Conservation (phyloP, 2,888 invertebrate genomes). For the Thereva nobilitata region DNA sequence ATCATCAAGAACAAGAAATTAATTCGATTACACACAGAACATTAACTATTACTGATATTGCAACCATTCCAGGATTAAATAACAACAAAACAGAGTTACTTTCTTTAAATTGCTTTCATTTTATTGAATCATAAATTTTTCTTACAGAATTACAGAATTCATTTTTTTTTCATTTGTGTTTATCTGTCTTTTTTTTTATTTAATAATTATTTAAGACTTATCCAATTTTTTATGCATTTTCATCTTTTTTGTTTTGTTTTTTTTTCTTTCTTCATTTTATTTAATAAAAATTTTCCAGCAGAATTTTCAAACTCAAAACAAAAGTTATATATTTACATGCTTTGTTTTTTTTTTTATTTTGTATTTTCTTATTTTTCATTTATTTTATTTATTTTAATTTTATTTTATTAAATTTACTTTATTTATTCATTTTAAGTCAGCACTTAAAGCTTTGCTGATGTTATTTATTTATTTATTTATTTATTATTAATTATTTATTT, state of each 20-base stretch:
- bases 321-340: conserved; percentile 10
- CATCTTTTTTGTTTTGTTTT: background rate
- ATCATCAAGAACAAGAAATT: too few relatives aligned
- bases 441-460: conserved; percentile 2
- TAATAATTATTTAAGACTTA: conserved; percentile 28
- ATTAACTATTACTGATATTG: too few relatives aligned
- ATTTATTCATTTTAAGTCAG: background rate
- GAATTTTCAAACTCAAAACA: conserved; percentile 30
- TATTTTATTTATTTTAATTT: too few relatives aligned
- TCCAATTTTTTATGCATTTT: conserved; percentile 13
- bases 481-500: background rate
- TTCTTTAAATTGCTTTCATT: conserved; percentile 33
- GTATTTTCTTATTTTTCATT: conserved; percentile 8
- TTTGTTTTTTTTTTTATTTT: conserved; percentile 7
- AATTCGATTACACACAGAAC: too few relatives aligned
- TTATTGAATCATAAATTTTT: conserved; percentile 38
- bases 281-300: conserved; percentile 18
- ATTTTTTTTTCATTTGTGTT: conserved; percentile 16
- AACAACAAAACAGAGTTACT: background rate
- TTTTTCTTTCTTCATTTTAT: conserved; percentile 4
- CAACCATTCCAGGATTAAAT: too few relatives aligned
- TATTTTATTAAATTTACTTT: too few relatives aligned
- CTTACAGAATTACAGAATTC: conserved; percentile 37
- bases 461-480: conserved; percentile 1
- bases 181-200: conserved; percentile 24